These are phyloP conservation scores for Xestia xanthographa DNA, from an alignment of 2,888 invertebrate species.

Conservation along the genomic window DNA sequence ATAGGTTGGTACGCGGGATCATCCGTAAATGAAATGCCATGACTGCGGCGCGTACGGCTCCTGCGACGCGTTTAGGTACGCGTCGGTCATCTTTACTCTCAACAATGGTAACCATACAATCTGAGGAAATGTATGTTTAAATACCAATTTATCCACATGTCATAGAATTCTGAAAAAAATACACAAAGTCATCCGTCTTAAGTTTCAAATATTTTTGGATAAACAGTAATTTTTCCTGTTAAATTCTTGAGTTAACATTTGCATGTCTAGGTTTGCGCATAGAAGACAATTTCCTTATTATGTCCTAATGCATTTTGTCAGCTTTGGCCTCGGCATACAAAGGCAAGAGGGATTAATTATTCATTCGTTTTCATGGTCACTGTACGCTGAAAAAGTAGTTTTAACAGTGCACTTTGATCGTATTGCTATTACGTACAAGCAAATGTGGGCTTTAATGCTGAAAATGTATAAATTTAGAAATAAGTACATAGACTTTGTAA, in stretches of 20 bases:
- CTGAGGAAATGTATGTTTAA: not conserved
- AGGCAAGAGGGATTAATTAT: slow-evolving; percentile 23
- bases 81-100: not conserved
- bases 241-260: slow-evolving; percentile 24
- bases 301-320: slow-evolving; percentile 30
- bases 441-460: not conserved
- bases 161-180: not conserved
- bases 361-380: slow-evolving; percentile 22
- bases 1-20: too few relatives aligned
- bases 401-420: not conserved
- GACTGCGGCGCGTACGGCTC: too few relatives aligned
- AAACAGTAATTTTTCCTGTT: slow-evolving; percentile 10
- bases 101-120: not conserved
- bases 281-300: slow-evolving; percentile 27
- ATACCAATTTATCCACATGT: not conserved
- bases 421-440: not conserved
- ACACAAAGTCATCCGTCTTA: not conserved
- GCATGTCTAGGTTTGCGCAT: not conserved
- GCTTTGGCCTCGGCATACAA: slow-evolving; percentile 39
- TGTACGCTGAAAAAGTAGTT: slow-evolving; percentile 24
- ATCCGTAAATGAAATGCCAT: too few relatives aligned
- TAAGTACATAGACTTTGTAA: not conserved
- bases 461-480: not conserved
- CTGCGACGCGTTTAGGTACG: too few relatives aligned
- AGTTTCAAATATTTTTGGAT: slow-evolving; percentile 20